These are phyloP conservation scores for Pterocles burchelli DNA, from an alignment of 2,113 vertebrate species.

Conservation along the genomic window DNA sequence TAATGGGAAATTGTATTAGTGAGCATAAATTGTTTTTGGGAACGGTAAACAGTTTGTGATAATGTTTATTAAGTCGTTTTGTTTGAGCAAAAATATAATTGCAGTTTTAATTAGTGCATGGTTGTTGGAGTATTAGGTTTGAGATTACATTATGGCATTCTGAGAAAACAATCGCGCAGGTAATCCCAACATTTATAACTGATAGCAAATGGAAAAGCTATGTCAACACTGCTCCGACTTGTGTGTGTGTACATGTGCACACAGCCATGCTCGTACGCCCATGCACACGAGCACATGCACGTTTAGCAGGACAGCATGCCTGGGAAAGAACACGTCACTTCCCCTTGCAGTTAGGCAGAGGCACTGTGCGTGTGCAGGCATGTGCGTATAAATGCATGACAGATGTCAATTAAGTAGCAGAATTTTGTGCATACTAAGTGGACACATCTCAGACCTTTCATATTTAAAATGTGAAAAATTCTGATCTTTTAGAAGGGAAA, in stretches of 20 bases:
- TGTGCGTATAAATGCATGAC: accelerated
- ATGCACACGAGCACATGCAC: accelerated
- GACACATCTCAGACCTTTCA: neutral
- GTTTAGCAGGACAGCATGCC: neutral
- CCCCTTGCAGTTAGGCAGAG: neutral
- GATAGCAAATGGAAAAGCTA: constrained; percentile 28
- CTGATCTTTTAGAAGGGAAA: neutral
- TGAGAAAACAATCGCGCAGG: constrained; percentile 68
- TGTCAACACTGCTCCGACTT: neutral
- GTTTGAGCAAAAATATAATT: constrained; percentile 83
- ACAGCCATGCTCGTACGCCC: accelerated
- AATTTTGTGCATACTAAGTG: neutral
- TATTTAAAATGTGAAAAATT: neutral
- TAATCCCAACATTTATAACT: constrained; percentile 72
- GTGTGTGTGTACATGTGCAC: neutral
- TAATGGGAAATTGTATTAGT: constrained; percentile 87
- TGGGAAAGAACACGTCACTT: neutral
- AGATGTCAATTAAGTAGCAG: neutral
- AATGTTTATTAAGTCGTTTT: constrained; percentile 85
- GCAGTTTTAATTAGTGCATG: constrained; percentile 82
- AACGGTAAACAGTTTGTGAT: constrained; percentile 84
- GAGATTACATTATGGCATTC: constrained; percentile 77
- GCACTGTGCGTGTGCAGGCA: accelerated
- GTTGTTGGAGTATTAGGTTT: constrained; percentile 77
- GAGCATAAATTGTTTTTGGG: constrained; percentile 82